Evolutionary conservation across 2,888 invertebrate species (phyloP).

Genomic region (Carterocephalus palaemon): DNA sequence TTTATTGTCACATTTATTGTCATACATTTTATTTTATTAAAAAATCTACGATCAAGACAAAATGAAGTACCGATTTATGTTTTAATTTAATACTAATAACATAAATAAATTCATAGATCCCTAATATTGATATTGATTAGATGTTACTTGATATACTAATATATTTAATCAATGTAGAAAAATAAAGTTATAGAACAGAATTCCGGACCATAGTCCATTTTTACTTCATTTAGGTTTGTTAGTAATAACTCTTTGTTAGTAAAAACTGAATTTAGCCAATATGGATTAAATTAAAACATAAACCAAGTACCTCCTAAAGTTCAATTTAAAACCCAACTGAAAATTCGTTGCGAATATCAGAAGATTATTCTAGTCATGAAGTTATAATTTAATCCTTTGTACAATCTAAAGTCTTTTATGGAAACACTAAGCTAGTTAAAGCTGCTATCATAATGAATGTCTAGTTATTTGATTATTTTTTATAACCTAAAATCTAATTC

Average conservation of each 20-base stretch:
- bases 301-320: background rate
- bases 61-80: background rate
- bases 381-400: slow-evolving; percentile 46
- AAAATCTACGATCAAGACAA: slow-evolving; percentile 14
- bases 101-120: no score
- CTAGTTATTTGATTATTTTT: slow-evolving; percentile 33
- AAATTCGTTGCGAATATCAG: slow-evolving; percentile 31
- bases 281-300: slow-evolving; percentile 19
- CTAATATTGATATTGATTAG: no score
- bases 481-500: no score
- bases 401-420: slow-evolving; percentile 72
- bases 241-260: no score
- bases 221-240: no score
- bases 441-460: slow-evolving; percentile 64
- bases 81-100: no score
- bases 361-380: slow-evolving; percentile 29
- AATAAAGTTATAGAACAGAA: no score
- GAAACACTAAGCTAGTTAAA: slow-evolving; percentile 75
- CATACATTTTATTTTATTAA: slow-evolving; percentile 25
- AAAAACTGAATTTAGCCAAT: no score
- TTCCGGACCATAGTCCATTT: no score
- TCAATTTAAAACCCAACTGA: slow-evolving; percentile 4
- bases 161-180: no score
- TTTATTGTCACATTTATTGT: slow-evolving; percentile 41
- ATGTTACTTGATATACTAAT: no score